These are phyloP conservation scores for Cyprinus carpio DNA, from an alignment of 2,113 vertebrate genomes.

Conservation along the genomic window DNA sequence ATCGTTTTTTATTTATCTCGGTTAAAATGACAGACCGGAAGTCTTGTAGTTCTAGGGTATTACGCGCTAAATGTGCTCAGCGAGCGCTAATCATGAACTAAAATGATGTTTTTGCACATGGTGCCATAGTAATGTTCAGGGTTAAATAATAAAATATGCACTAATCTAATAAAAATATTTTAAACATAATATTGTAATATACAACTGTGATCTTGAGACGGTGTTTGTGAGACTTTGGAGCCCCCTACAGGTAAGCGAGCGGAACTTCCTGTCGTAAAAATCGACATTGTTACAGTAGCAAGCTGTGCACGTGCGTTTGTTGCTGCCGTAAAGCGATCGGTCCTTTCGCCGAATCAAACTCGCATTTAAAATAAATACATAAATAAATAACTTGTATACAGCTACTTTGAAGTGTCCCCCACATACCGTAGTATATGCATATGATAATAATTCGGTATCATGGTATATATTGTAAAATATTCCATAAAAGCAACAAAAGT, in stretches of 20 bases:
- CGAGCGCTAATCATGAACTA: not conserved
- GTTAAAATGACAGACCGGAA: not conserved
- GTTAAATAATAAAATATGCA: not conserved
- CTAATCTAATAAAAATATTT: not conserved
- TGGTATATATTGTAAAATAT: not conserved
- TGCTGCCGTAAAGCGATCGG: too few species aligned
- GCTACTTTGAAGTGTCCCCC: not conserved
- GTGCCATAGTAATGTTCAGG: not conserved
- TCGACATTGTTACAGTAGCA: too few species aligned
- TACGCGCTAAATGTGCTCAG: not conserved
- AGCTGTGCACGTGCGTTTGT: too few species aligned
- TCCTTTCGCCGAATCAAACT: too few species aligned
- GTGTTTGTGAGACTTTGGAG: not conserved
- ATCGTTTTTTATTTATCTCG: not conserved
- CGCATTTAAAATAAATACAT: too few species aligned
- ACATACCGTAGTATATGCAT: not conserved
- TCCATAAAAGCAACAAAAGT: not conserved
- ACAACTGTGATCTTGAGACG: not conserved
- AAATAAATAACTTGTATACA: too few species aligned
- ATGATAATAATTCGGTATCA: not conserved
- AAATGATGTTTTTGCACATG: not conserved
- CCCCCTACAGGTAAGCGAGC: too few species aligned
- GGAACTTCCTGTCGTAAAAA: too few species aligned
- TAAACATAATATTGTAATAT: not conserved
- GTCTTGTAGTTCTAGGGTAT: not conserved